A percentile compares a stretch with the other conserved stretches of the same genome.
Evolutionary conservation across 2,113 vertebrate genomes (phyloP).

Genomic region (Agapornis roseicollis): DNA sequence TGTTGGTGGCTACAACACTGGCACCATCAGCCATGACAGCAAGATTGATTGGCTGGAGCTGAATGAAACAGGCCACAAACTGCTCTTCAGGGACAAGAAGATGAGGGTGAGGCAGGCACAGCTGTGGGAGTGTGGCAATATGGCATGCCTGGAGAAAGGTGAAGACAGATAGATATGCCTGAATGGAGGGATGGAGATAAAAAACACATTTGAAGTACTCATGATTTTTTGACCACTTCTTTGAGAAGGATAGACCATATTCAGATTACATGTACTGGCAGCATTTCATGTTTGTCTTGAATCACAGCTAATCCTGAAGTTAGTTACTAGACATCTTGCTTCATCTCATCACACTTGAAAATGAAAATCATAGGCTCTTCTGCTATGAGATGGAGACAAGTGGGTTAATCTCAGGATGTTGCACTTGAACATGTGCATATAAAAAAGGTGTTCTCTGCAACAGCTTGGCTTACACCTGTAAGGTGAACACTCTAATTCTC

Average conservation of each 20-base stretch:
- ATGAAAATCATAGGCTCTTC: neutral
- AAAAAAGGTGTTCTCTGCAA: neutral
- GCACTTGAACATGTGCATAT: neutral
- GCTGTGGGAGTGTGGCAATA: neutral
- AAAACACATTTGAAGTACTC: neutral
- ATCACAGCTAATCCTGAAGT: neutral
- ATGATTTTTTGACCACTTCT: neutral
- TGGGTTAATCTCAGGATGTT: neutral
- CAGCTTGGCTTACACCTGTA: neutral
- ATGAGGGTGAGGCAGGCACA: slow-evolving; percentile 78
- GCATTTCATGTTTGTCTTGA: neutral
- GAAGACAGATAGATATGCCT: neutral
- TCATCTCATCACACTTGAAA: neutral
- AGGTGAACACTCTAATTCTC: neutral
- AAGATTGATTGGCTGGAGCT: slow-evolving; percentile 96
- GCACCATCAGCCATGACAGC: slow-evolving; percentile 87
- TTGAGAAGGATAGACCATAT: neutral
- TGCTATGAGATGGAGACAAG: neutral
- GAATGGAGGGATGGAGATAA: neutral
- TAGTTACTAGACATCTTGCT: neutral
- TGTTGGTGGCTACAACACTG: slow-evolving; percentile 80
- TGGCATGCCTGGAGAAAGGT: neutral
- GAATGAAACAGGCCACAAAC: slow-evolving; percentile 92
- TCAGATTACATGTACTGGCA: neutral
- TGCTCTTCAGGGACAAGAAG: slow-evolving; percentile 97